Base-by-base conservation (phyloP, 2,888 invertebrate genomes). In the Acanthococcus lagerstroemiae region DNA sequence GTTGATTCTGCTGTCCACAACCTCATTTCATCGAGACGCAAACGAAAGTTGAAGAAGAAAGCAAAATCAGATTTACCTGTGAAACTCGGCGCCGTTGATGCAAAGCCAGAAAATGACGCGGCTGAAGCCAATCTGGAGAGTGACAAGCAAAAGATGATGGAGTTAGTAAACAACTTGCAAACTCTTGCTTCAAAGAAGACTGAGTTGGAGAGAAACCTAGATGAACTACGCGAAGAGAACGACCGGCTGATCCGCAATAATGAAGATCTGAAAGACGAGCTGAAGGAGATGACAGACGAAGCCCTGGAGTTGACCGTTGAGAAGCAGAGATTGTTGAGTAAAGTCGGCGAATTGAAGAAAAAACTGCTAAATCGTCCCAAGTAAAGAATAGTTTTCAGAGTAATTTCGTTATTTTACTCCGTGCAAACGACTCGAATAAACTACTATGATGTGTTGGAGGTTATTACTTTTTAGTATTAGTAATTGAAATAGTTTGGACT, bases 271-370 rank as follows among this genome's bases (percentile, higher is more conserved):
- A 52, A 52, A 52, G 61, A 61, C 37, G 61, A 61, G 24, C 50
- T 61, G 27, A 50, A 61, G 37, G 61, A 61, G 12, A 61, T 61
- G 61, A 61, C 61, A 50, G 61, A 61, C 50, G 61, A 61, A 37
- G 61, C 61, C 21, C 30, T 61, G 25, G 61, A 61, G 30, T 52
- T 61, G 30, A 50, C 52, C 61, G 61, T 61, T 27, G 61, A 61
- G 61, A 61, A 61, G n/a, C 61, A 61, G 61, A 61, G 61, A 61
- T 61, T 61, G 17, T 61, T 61, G 52, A 50, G 61, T 54, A 61
- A 61, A 61, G 52, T 61, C 17, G 61, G 61, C 17, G 27, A 24
- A 37, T 37, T 61, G 37, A 61, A 61, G 24, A 61, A 61, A 61
- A 50, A 61, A 50, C 50, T 61, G 4, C 15, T 61, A 37, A 61